Conservation (phyloP, 2,888 invertebrate species). For the Cantharis rustica region DNA sequence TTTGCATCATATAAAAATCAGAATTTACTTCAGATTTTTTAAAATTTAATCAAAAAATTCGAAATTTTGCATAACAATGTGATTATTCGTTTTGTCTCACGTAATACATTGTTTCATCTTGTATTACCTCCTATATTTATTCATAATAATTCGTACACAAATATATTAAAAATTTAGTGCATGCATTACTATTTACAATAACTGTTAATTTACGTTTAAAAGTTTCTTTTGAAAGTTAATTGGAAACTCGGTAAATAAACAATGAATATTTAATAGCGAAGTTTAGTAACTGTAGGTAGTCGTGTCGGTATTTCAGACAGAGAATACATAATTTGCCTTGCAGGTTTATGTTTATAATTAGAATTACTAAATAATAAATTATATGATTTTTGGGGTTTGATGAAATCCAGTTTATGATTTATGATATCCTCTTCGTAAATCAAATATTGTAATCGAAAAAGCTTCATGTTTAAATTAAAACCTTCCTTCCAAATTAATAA, state of each 20-base stretch:
- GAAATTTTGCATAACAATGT: too few species aligned
- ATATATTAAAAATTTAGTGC: neutral
- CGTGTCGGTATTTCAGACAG: neutral
- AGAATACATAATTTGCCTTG: neutral
- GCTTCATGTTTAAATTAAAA: neutral
- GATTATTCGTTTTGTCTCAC: too few species aligned
- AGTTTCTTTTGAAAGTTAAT: neutral
- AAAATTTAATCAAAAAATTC: too few species aligned
- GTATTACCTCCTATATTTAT: too few species aligned
- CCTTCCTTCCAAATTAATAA: neutral
- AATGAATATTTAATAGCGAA: constrained; percentile 1
- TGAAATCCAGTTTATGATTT: neutral
- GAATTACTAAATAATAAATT: neutral
- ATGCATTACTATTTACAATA: neutral
- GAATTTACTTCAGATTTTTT: too few species aligned
- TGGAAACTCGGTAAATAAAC: neutral
- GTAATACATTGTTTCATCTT: too few species aligned
- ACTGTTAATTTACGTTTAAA: neutral
- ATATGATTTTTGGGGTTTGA: neutral
- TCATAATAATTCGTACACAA: too few species aligned
- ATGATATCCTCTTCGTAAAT: neutral
- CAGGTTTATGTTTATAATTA: neutral
- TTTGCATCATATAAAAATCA: too few species aligned
- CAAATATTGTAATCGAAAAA: neutral
- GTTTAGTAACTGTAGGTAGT: neutral